Percentiles rank a stretch among this genome's conserved stretches.
Evolutionary conservation across 2,113 vertebrate genomes (phyloP).

Genomic region (Brachypodius melanocephalos): DNA sequence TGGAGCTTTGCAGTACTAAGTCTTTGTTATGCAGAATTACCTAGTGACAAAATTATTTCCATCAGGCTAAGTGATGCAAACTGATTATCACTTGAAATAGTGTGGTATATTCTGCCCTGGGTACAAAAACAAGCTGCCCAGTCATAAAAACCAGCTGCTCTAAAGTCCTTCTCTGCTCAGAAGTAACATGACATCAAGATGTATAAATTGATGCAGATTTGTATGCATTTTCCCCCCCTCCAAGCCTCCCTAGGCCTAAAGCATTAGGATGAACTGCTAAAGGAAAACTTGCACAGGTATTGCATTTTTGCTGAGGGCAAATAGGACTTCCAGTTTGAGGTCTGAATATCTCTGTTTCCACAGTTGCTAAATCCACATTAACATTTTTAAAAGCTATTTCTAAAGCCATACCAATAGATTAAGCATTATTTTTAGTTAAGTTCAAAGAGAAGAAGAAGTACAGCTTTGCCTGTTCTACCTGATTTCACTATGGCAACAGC

Average conservation of each 20-base stretch:
- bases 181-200: neutral
- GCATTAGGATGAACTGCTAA: neutral
- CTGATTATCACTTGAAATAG: neutral
- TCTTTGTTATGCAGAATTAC: neutral
- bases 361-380: conserved; percentile 48
- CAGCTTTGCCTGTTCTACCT: conserved; percentile 20
- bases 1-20: neutral
- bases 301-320: neutral
- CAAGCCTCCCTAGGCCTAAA: neutral
- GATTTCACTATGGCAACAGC: conserved; percentile 58
- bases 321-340: neutral
- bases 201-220: neutral
- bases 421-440: conserved; percentile 63
- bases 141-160: neutral
- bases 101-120: neutral
- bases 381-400: conserved; percentile 49
- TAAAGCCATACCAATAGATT: conserved; percentile 55
- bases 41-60: neutral
- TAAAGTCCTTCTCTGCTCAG: neutral
- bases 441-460: conserved; percentile 50
- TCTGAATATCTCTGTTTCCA: neutral
- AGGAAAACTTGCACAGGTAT: neutral
- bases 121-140: neutral
- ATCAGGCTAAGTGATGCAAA: neutral
- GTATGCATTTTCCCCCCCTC: neutral